Percentiles rank a stretch among this genome's conserved stretches.
Conservation (phyloP, 2,797 vertebrate genomes). For the Rhincodon typus region DNA sequence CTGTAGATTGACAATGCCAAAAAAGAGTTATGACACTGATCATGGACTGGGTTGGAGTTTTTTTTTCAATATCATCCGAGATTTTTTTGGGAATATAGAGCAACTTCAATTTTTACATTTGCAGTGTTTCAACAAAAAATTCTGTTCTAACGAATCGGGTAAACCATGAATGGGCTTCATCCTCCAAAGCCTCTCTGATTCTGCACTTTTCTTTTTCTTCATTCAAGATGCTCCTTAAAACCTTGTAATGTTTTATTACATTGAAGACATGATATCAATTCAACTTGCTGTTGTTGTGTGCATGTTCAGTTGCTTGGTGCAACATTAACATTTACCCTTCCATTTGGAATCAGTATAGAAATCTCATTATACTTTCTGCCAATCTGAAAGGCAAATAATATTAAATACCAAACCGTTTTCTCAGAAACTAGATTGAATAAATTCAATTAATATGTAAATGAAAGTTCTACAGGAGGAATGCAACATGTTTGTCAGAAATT, state of each 20-base stretch:
- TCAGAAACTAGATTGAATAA: neutral
- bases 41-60: neutral
- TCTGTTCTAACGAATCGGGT: neutral
- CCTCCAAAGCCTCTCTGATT: neutral
- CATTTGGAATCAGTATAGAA: neutral
- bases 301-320: neutral
- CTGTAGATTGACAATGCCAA: neutral
- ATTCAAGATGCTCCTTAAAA: neutral
- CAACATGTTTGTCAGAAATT: neutral
- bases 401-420: neutral
- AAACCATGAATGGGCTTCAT: neutral
- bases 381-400: neutral
- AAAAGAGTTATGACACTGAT: neutral
- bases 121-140: neutral
- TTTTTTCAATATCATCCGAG: neutral
- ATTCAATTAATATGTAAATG: neutral
- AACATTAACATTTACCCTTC: neutral
- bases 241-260: neutral
- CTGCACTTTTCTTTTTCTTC: neutral
- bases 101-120: neutral
- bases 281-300: neutral
- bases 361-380: neutral
- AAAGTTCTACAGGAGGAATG: neutral
- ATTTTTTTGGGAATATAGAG: neutral
- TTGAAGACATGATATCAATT: neutral